These are phyloP conservation scores for Drosophila obscura DNA, from an alignment of 1,140 invertebrate species.

Conservation along the genomic window DNA sequence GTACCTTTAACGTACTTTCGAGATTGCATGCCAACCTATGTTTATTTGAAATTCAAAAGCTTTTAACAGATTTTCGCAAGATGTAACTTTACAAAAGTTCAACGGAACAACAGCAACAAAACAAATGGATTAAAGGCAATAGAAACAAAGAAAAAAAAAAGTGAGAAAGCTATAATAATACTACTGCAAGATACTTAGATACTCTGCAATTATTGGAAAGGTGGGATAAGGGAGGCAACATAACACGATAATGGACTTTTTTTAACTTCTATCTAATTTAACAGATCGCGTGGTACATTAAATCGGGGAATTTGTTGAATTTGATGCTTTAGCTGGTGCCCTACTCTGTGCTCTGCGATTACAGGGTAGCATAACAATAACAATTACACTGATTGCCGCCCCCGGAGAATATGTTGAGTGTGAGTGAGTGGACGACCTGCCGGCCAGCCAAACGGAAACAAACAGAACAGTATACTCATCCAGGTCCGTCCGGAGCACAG, in stretches of 20 bases:
- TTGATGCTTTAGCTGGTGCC: too few species aligned
- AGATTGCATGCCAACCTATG: slow-evolving; percentile 8
- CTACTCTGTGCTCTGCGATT: not conserved
- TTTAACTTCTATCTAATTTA: too few species aligned
- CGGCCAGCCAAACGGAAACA: slow-evolving; percentile 45
- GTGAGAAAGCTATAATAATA: slow-evolving; percentile 13
- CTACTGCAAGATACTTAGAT: too few species aligned
- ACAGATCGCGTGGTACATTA: too few species aligned
- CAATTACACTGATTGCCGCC: slow-evolving; percentile 77
- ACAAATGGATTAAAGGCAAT: slow-evolving; percentile 38
- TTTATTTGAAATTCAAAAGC: slow-evolving; percentile 54
- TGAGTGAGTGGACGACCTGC: slow-evolving; percentile 48
- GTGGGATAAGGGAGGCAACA: too few species aligned
- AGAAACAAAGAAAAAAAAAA: slow-evolving; percentile 22
- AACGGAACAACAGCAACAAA: slow-evolving; percentile 27
- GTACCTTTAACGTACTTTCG: slow-evolving; percentile 13
- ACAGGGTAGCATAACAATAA: slow-evolving; percentile 51
- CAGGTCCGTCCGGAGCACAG: slow-evolving; percentile 5
- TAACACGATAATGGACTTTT: too few species aligned
- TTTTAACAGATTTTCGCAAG: slow-evolving; percentile 60
- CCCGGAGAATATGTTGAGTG: slow-evolving; percentile 55
- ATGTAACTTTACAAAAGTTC: slow-evolving; percentile 63
- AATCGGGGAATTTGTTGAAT: too few species aligned
- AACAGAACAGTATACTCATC: not conserved
- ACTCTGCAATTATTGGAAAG: too few species aligned